phyloP scores from a whole-genome alignment of 2,888 invertebrate genomes.

The Mesorhabditis sp. region DNA sequence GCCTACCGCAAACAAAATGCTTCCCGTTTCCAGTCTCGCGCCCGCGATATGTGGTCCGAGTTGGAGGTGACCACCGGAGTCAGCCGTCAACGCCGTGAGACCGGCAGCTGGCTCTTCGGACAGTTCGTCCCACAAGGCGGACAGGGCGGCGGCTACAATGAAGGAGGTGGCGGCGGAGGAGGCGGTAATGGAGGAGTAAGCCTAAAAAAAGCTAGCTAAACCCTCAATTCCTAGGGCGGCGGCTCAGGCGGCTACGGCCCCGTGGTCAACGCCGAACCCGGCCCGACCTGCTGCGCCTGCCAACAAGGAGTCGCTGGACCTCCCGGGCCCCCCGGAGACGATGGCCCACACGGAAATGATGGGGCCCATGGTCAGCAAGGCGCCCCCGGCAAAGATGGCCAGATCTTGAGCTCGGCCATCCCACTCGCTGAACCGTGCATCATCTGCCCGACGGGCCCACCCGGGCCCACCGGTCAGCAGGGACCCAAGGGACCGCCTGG shows the following conservation, averaged over 20 bases:
- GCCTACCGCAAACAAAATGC: too few relatives aligned
- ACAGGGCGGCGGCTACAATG: conserved; percentile 25
- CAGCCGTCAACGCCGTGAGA: conserved; percentile 25
- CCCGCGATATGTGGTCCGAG: conserved; percentile 57
- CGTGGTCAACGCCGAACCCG: conserved; percentile 28
- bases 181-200: background rate
- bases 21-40: conserved; percentile 35
- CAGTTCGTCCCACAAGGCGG: conserved; percentile 45
- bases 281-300: conserved; percentile 44
- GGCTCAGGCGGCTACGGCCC: conserved; percentile 18
- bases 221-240: conserved; percentile 16
- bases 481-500: conserved; percentile 50
- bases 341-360: conserved; percentile 41
- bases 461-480: conserved; percentile 43
- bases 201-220: conserved; percentile 34
- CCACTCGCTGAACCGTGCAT: conserved; percentile 46
- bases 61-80: conserved; percentile 52
- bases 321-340: conserved; percentile 41
- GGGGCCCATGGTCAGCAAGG: conserved; percentile 49
- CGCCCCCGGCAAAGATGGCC: conserved; percentile 45
- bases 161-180: conserved; percentile 4
- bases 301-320: conserved; percentile 39
- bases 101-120: conserved; percentile 49
- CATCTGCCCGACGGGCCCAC: conserved; percentile 52
- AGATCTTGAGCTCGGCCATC: conserved; percentile 36